Base-by-base conservation (phyloP, 2,113 vertebrate genomes). In the Ranitomeya variabilis region DNA sequence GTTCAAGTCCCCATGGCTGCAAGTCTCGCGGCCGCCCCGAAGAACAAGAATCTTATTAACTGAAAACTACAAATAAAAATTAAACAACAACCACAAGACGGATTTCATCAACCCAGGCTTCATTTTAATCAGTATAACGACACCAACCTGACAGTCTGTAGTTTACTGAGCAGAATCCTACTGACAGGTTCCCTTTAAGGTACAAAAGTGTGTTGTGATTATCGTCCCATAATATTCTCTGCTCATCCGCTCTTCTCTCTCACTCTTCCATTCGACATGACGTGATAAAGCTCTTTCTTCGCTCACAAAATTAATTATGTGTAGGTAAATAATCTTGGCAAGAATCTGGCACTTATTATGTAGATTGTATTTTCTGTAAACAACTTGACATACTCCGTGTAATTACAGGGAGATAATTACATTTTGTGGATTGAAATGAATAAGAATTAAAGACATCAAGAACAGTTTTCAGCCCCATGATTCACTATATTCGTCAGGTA, bases 351-450 rank as follows among this genome's bases (percentile, higher is more conserved):
- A 69, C 54, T 87, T 82, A 82, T 82, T 87, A 83, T 88, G 80
- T 71, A 88, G 83, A 88, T 83, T 76, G 19, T 76, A 54, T 76
- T 83, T 87, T 83, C 80, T 88, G 67, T 83, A 76, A 88, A 74
- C 66, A 83, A 54, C 16, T 74, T 18, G 62, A 52, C 31, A 11
- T 77, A 76, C 51, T 83, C 69, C 3, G 31, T 64, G 66, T 76
- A 73, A 83, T 83, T 83, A 83, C 55, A 10, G 26, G 23, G 82
- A 71, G 80, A 59, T 88, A 88, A 88, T 83, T 83, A 83, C 31
- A 76, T 88, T 88, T 54, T 37, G 51, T 76, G 69, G 80, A 54
- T 82, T 76, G 19, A 23, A 37, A 67, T 76, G 80, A 88, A 76
- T 88, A 83, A 59, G 55, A 83, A 87, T 55, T 67, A 31, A 55